Evolutionary conservation across 2,113 vertebrate genomes (phyloP), one percentile per base, ranked within the genome.

Genomic region (Pollachius pollachius): DNA sequence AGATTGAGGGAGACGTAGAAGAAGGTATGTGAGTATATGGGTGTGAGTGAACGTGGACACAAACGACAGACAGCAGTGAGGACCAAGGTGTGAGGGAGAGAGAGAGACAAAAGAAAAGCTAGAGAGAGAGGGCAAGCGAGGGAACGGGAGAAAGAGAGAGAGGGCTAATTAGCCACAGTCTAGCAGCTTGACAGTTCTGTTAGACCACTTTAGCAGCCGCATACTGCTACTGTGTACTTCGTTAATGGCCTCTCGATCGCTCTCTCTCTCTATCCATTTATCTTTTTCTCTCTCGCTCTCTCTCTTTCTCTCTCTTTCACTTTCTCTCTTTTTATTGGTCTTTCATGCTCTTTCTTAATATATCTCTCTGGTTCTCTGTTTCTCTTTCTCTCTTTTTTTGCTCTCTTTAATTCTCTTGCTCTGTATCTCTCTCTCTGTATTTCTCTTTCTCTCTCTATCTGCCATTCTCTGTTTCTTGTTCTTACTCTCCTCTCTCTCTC

Each of bases 151-250:
- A 21, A 78, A 74, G 81, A 82, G 83, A 77, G 75, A 67, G 81
- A 68, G 76, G 73, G 81, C 81, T 89, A 90, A 89, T 90, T 89
- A 90, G 82, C 85, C 78, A 79, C 75, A 83, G 86, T 89, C 85
- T 82, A 85, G 84, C 85, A 86, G 84, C 64, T 79, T 88, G 89
- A 87, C 89, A 88, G 82, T 83, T 85, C 80, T 79, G 78, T 85
- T 84, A 76, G 82, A 86, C 79, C 86, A 85, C 87, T 89, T 86
- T 85, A 85, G 72, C 79, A 80, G 76, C 85, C 77, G 78, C 83
- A 73, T 75, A 81, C 82, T 79, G 74, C 74, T 74, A 75, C 15
- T 75, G 79, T 84, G 57, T 76, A 84, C 83, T 89, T 86, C 85
- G 88, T 90, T 89, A 89, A 74, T 73, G 67, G 75, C 69, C 81